Percentiles rank a stretch among this genome's conserved stretches.
These are phyloP conservation scores for Setipinna tenuifilis DNA, from an alignment of 2,797 vertebrate genomes.

Conservation along the genomic window DNA sequence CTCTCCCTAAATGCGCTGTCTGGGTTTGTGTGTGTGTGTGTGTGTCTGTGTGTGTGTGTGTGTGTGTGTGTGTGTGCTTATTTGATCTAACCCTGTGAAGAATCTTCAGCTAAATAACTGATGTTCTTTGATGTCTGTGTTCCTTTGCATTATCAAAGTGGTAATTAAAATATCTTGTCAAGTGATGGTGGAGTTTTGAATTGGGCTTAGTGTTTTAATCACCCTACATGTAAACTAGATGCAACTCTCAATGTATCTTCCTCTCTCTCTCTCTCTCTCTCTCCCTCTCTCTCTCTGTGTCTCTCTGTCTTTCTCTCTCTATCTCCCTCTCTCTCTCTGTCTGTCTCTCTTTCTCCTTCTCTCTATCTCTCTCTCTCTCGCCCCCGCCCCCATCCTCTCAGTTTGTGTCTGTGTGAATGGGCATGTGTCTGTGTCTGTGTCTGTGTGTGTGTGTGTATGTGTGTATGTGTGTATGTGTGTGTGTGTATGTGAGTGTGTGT, in stretches of 20 bases:
- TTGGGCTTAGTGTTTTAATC: constrained; percentile 43
- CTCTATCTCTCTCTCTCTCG: no score
- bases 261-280: no score
- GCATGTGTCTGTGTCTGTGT: background rate
- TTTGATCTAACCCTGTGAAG: background rate
- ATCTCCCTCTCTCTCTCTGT: no score
- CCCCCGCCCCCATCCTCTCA: no score
- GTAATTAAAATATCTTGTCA: constrained; percentile 54
- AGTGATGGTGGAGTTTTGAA: constrained; percentile 46
- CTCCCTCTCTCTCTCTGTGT: no score
- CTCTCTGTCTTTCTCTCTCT: no score
- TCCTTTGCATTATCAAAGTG: constrained; percentile 52
- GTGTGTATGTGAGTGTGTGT: background rate
- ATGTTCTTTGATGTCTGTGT: constrained; percentile 54
- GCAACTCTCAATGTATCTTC: background rate
- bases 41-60: constrained; percentile 38
- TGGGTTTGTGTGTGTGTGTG: constrained; percentile 33
- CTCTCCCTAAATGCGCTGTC: constrained; percentile 31
- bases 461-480: background rate
- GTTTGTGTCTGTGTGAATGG: background rate
- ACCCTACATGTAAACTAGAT: constrained; percentile 41
- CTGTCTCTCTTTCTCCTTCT: no score
- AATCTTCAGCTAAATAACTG: constrained; percentile 34
- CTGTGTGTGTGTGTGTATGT: constrained; percentile 6
- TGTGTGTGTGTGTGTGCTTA: constrained; percentile 13